Conservation (phyloP, 2,113 vertebrate species). For the Mesocricetus auratus region DNA sequence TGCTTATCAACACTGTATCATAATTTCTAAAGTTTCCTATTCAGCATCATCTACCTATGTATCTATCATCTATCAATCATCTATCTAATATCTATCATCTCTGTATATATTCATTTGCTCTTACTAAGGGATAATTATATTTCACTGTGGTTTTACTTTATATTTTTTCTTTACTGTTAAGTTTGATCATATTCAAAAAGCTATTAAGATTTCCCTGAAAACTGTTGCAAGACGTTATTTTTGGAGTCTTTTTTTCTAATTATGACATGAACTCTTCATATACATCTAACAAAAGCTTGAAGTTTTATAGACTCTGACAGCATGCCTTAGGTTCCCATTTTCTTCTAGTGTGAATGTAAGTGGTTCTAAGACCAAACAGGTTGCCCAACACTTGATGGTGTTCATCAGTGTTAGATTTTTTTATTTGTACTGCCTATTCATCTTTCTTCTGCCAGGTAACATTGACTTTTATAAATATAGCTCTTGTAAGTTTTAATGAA, state of each 20-base stretch:
- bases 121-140: neutral
- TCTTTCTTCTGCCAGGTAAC: neutral
- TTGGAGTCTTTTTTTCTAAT: neutral
- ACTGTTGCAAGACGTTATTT: neutral
- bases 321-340: neutral
- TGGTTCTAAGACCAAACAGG: neutral
- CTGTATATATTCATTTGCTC: neutral
- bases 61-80: neutral
- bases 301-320: neutral
- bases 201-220: neutral
- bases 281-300: neutral
- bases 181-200: neutral
- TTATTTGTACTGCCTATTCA: neutral
- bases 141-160: neutral
- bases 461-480: neutral
- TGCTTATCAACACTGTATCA: neutral
- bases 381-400: neutral
- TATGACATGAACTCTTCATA: neutral
- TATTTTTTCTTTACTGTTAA: neutral
- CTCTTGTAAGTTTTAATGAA: neutral
- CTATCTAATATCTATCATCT: neutral
- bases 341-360: neutral
- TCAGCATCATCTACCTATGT: neutral
- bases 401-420: neutral
- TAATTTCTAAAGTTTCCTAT: neutral